phyloP scores from a whole-genome alignment of 2,113 vertebrate species.

The Zootoca vivipara region DNA sequence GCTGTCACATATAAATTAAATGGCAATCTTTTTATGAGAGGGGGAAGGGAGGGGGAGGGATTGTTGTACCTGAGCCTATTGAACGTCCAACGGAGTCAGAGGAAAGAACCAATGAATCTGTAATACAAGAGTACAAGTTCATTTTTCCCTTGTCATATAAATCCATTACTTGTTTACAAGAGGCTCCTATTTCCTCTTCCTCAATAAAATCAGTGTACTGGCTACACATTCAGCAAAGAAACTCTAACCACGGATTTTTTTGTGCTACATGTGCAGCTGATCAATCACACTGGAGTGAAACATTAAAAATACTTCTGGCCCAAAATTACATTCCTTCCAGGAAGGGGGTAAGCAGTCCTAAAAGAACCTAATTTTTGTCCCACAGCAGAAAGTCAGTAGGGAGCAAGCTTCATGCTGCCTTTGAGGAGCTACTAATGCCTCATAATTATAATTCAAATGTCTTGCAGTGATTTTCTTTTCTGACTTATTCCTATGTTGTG shows the following conservation, averaged over 20 bases:
- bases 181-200: conserved; percentile 25
- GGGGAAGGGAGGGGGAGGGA: conserved; percentile 56
- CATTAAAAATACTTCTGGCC: neutral
- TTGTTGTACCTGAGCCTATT: conserved; percentile 94
- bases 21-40: conserved; percentile 58
- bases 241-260: conserved; percentile 38
- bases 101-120: conserved; percentile 91
- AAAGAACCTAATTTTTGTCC: neutral
- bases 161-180: conserved; percentile 28
- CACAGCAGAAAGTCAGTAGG: neutral
- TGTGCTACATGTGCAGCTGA: conserved; percentile 7
- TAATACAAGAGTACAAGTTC: conserved; percentile 94
- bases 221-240: neutral
- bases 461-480: neutral
- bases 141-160: conserved; percentile 68
- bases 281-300: neutral
- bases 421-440: neutral
- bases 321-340: conserved; percentile 3
- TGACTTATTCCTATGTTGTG: neutral
- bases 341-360: neutral
- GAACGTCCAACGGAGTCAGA: conserved; percentile 90
- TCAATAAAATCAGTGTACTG: conserved; percentile 4
- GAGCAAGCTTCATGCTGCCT: neutral
- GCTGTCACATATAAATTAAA: conserved; percentile 55
- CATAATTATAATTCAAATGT: neutral